Percentiles rank a stretch among this genome's conserved stretches.
Conservation (phyloP, 92 coral and sea anemone genomes). For the Scolanthus callimorphus region DNA sequence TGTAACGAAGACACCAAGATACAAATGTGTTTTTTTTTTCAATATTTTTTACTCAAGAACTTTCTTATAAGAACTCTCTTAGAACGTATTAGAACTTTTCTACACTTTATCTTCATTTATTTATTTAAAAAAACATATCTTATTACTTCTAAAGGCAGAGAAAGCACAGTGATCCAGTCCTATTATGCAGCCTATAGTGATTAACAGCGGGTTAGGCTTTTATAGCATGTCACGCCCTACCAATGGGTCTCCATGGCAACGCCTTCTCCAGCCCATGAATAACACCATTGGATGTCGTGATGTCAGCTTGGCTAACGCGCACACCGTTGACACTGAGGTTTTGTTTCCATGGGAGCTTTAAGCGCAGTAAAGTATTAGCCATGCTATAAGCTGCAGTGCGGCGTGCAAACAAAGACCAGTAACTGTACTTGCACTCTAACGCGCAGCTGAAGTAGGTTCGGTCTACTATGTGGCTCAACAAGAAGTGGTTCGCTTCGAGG, state of each 20-base stretch:
- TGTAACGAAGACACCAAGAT: no score
- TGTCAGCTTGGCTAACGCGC: slow-evolving; percentile 37
- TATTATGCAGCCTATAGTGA: no score
- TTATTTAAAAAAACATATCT: no score
- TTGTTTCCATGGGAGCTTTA: slow-evolving; percentile 28
- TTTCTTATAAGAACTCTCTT: no score
- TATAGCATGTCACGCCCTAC: no score
- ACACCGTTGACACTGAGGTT: slow-evolving; percentile 48
- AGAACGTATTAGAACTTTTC: no score
- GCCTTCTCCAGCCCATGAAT: slow-evolving; percentile 72
- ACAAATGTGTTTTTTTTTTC: no score
- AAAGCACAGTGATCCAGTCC: no score
- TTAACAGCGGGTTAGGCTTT: no score
- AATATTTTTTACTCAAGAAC: no score
- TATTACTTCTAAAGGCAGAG: no score
- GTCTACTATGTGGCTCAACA: slow-evolving; percentile 48
- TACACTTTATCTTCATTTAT: no score
- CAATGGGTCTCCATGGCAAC: slow-evolving; percentile 34
- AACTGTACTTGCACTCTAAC: slow-evolving; percentile 76
- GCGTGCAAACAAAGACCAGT: slow-evolving; percentile 75
- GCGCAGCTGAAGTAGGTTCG: slow-evolving; percentile 71
- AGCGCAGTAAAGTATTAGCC: slow-evolving; percentile 46
- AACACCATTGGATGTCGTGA: slow-evolving; percentile 74
- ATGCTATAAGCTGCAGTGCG: slow-evolving; percentile 41
- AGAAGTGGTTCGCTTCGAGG: slow-evolving; percentile 44